Evolutionary conservation across 2,113 vertebrate species (phyloP).

Genomic region (Excalfactoria chinensis): DNA sequence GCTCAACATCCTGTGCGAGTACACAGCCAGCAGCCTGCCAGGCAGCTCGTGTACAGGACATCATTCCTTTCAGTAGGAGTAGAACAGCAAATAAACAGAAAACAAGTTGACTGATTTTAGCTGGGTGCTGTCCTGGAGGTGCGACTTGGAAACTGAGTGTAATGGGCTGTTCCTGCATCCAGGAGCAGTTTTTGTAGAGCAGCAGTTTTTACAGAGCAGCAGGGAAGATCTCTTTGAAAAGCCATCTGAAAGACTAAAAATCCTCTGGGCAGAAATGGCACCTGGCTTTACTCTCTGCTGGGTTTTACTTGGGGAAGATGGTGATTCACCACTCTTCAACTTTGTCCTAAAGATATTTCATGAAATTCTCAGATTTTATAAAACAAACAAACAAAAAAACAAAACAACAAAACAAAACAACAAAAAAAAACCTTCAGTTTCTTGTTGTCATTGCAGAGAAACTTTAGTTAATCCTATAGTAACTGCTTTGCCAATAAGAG

Average conservation of each 20-base stretch:
- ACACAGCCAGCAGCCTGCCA: neutral
- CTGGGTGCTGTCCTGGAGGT: neutral
- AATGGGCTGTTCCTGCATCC: neutral
- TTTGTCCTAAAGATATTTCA: neutral
- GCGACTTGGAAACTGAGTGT: neutral
- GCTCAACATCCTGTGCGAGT: neutral
- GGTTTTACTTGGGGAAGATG: neutral
- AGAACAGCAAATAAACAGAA: neutral
- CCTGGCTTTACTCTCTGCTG: slow-evolving; percentile 20
- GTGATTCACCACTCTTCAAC: neutral
- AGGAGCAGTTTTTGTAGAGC: slow-evolving; percentile 23
- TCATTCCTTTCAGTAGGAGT: neutral
- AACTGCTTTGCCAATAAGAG: neutral
- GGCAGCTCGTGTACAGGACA: neutral
- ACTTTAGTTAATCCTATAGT: neutral
- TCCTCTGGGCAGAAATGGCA: slow-evolving; percentile 21
- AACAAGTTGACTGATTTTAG: neutral
- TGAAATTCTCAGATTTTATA: neutral
- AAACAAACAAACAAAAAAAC: too few relatives aligned
- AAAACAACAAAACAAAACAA: too few relatives aligned
- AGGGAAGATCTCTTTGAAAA: slow-evolving; percentile 9
- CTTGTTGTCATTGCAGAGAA: neutral
- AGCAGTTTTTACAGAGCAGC: neutral
- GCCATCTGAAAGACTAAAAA: slow-evolving; percentile 22
- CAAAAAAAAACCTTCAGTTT: neutral